Percentiles rank a stretch among this genome's conserved stretches.
phyloP scores from a whole-genome alignment of 1,140 invertebrate genomes.

The Zaprionus davidi region DNA sequence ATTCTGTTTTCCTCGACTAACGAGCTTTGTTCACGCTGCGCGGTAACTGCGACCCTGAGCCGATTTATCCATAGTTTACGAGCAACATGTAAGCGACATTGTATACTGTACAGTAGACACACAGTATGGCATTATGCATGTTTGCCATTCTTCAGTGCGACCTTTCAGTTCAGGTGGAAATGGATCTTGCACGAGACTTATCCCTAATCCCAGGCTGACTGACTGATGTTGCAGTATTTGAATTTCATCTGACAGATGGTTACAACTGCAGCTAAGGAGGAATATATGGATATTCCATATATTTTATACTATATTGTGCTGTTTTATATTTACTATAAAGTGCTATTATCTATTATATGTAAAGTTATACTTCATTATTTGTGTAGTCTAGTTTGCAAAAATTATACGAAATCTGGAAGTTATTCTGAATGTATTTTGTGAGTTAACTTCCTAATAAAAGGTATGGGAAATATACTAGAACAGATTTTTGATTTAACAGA shows the following conservation, averaged over 20 bases:
- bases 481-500: no score
- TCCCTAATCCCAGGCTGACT: slow-evolving; percentile 19
- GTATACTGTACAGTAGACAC: background rate
- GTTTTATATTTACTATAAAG: no score
- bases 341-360: no score
- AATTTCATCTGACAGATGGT: slow-evolving; percentile 9
- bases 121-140: background rate
- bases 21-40: slow-evolving; percentile 49
- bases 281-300: background rate
- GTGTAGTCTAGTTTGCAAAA: no score
- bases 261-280: background rate
- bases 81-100: slow-evolving; percentile 51
- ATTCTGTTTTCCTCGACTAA: slow-evolving; percentile 45
- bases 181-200: slow-evolving; percentile 25
- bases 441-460: no score
- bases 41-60: slow-evolving; percentile 64
- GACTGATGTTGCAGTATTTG: background rate
- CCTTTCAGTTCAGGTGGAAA: slow-evolving; percentile 30
- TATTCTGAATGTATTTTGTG: no score
- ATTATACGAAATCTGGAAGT: no score
- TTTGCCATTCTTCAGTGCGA: slow-evolving; percentile 17
- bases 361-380: no score
- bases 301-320: background rate
- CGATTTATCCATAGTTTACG: slow-evolving; percentile 66
- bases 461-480: no score